Percentiles rank a stretch among this genome's conserved stretches.
Conservation (phyloP, 2,888 invertebrate genomes). For the Agonopterix heracliana region DNA sequence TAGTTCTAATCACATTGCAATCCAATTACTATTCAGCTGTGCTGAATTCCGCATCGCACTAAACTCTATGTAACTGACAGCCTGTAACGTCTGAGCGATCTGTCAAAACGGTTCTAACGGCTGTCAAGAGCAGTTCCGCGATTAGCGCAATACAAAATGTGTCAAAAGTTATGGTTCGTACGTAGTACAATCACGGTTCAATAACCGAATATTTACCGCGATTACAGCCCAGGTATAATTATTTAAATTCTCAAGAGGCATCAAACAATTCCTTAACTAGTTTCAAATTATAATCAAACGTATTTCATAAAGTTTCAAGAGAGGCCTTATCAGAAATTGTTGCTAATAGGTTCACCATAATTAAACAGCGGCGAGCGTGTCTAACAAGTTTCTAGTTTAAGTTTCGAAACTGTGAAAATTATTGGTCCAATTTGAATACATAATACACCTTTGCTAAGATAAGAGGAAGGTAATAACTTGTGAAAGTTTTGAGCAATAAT, state of each 20-base stretch:
- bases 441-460: slow-evolving; percentile 4
- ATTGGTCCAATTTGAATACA: slow-evolving; percentile 7
- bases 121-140: no score
- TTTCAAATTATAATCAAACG: slow-evolving; percentile 25
- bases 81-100: no score
- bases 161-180: no score
- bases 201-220: no score
- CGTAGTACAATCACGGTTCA: no score
- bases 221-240: no score
- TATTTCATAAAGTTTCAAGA: slow-evolving; percentile 20
- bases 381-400: slow-evolving; percentile 5
- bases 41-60: no score
- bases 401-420: slow-evolving; percentile 6
- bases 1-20: no score
- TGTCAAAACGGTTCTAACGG: no score
- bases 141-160: no score
- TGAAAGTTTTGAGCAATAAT: not conserved
- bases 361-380: slow-evolving; percentile 17
- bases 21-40: no score
- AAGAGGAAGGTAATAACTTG: not conserved
- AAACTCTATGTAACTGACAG: no score
- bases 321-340: slow-evolving; percentile 24
- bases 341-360: slow-evolving; percentile 23
- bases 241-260: slow-evolving; percentile 22
- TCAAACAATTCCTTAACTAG: slow-evolving; percentile 19